phyloP scores from a whole-genome alignment of 2,888 invertebrate species.

The Lapara coniferarum region DNA sequence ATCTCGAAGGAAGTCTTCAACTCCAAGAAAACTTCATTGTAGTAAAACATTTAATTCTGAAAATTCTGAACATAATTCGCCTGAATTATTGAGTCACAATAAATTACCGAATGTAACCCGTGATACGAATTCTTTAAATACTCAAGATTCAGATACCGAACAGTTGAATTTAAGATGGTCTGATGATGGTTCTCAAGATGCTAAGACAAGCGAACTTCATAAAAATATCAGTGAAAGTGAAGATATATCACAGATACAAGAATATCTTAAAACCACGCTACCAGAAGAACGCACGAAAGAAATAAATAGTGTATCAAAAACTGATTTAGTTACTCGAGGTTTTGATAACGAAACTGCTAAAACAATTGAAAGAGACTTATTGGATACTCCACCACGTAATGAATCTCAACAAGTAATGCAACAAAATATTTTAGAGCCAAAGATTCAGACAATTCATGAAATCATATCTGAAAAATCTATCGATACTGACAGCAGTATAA shows the following conservation, averaged over 20 bases:
- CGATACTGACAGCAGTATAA: slow-evolving; percentile 32
- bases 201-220: slow-evolving; percentile 46
- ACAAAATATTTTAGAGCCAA: background rate
- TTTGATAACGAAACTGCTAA: slow-evolving; percentile 76
- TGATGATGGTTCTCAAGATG: slow-evolving; percentile 71
- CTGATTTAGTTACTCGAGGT: slow-evolving; percentile 70
- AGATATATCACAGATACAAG: slow-evolving; percentile 70
- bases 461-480: slow-evolving; percentile 39
- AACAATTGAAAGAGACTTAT: slow-evolving; percentile 74
- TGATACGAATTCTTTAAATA: slow-evolving; percentile 38
- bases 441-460: slow-evolving; percentile 36
- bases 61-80: slow-evolving; percentile 57
- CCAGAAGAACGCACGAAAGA: slow-evolving; percentile 38
- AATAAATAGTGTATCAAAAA: slow-evolving; percentile 56
- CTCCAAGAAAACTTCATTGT: slow-evolving; percentile 74
- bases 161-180: slow-evolving; percentile 68
- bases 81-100: slow-evolving; percentile 46
- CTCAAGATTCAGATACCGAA: slow-evolving; percentile 65
- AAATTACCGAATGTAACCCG: slow-evolving; percentile 37
- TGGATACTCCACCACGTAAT: slow-evolving; percentile 55
- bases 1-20: slow-evolving; percentile 78
- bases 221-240: slow-evolving; percentile 55
- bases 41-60: slow-evolving; percentile 65
- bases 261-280: slow-evolving; percentile 62
- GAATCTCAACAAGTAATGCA: slow-evolving; percentile 32